A percentile compares a stretch with the other conserved stretches of the same genome.
Evolutionary conservation across 2,888 invertebrate species (phyloP).

Genomic region (Galerucella nymphaeae): DNA sequence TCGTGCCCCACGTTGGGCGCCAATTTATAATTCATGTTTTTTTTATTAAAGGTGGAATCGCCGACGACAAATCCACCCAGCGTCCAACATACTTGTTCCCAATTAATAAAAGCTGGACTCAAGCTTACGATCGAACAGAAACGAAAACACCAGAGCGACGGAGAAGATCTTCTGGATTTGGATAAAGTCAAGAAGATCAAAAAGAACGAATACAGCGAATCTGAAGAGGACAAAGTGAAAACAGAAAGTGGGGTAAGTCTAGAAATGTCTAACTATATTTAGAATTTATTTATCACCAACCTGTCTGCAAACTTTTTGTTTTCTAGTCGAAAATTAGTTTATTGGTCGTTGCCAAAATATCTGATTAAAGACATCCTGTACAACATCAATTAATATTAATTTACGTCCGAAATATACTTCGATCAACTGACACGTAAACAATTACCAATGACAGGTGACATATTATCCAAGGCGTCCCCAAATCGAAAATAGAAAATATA

Average conservation of each 20-base stretch:
- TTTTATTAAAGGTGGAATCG: slow-evolving; percentile 54
- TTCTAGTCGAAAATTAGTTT: neutral
- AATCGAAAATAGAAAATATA: slow-evolving; percentile 27
- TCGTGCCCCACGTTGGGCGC: too few species aligned
- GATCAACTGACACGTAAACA: neutral
- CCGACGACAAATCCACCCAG: slow-evolving; percentile 68
- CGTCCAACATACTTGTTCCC: slow-evolving; percentile 84
- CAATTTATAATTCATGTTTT: slow-evolving; percentile 47
- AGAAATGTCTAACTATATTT: neutral
- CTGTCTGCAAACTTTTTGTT: slow-evolving; percentile 7
- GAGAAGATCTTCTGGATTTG: slow-evolving; percentile 68
- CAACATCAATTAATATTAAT: slow-evolving; percentile 7
- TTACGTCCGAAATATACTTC: neutral
- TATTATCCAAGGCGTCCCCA: neutral
- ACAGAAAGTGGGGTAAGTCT: slow-evolving; percentile 59
- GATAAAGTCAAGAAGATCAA: slow-evolving; percentile 62
- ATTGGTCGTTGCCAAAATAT: neutral
- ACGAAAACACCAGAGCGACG: slow-evolving; percentile 77
- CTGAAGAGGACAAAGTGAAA: slow-evolving; percentile 68
- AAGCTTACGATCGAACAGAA: slow-evolving; percentile 92
- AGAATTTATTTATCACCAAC: neutral
- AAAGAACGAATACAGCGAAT: slow-evolving; percentile 66
- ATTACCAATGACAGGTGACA: slow-evolving; percentile 8
- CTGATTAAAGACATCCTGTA: neutral
- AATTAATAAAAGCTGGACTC: slow-evolving; percentile 90